Conservation (phyloP, 2,113 vertebrate genomes). For the Trichomycterus rosablanca region DNA sequence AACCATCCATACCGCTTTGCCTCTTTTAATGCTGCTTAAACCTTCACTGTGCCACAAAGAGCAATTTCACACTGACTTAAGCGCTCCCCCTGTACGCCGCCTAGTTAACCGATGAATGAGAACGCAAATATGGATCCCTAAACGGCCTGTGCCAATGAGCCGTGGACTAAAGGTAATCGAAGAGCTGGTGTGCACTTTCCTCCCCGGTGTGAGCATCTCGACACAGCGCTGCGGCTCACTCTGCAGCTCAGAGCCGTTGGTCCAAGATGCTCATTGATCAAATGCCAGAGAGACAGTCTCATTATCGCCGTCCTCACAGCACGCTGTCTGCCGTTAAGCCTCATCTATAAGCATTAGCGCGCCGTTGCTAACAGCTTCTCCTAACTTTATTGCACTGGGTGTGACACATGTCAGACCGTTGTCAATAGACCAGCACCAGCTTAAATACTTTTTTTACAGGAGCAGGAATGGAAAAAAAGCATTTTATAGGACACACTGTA, state of each 20-base stretch:
- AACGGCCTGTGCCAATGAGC: conserved; percentile 38
- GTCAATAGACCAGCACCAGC: conserved; percentile 41
- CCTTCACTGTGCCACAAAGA: conserved; percentile 38
- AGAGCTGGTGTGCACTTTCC: conserved; percentile 53
- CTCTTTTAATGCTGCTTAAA: conserved; percentile 39
- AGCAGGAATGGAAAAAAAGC: not conserved
- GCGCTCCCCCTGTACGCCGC: conserved; percentile 16
- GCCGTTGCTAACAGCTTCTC: conserved; percentile 38
- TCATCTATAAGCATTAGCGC: conserved; percentile 63
- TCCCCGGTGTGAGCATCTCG: conserved; percentile 13
- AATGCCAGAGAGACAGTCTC: conserved; percentile 66
- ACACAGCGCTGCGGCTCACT: conserved; percentile 27
- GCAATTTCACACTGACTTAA: conserved; percentile 46
- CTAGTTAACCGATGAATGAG: conserved; percentile 33
- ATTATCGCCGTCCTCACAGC: conserved; percentile 56
- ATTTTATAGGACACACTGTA: conserved; percentile 3
- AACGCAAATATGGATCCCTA: conserved; percentile 44
- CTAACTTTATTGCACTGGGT: conserved; percentile 58
- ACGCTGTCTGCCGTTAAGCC: conserved; percentile 51
- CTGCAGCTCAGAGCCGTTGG: conserved; percentile 54
- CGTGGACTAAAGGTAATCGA: conserved; percentile 49
- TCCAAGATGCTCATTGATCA: conserved; percentile 71
- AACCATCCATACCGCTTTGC: conserved; percentile 36
- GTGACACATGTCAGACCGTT: conserved; percentile 46
- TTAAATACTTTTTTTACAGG: conserved; percentile 18